phyloP scores from a whole-genome alignment of 2,888 invertebrate genomes.

The Latrodectus elegans region DNA sequence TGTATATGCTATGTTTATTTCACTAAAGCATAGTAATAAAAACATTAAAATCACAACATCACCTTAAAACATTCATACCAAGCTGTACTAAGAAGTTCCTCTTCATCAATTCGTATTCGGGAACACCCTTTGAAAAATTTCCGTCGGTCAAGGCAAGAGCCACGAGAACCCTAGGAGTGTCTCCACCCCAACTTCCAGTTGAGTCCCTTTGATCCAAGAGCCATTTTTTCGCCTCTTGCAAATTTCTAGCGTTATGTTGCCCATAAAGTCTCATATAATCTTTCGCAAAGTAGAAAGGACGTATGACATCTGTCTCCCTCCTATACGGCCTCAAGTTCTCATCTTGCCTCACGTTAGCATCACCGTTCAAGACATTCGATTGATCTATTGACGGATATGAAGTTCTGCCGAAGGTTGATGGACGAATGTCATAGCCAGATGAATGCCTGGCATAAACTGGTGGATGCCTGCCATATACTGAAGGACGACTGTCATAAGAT shows the following conservation, averaged over 20 bases:
- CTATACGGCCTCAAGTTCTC: not conserved
- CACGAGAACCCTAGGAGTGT: constrained; percentile 45
- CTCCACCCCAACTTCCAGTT: constrained; percentile 17
- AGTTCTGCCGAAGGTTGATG: no score
- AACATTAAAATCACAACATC: not conserved
- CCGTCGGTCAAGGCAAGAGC: constrained; percentile 28
- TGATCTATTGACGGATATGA: no score
- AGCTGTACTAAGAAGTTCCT: constrained; percentile 28
- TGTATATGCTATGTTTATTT: no score
- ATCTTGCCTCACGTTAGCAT: not conserved
- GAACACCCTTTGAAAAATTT: constrained; percentile 7
- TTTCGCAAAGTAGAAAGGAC: constrained; percentile 20
- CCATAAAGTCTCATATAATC: constrained; percentile 7
- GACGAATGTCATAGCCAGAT: no score
- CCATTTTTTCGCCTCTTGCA: constrained; percentile 4
- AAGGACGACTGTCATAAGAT: no score
- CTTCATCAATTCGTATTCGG: constrained; percentile 28
- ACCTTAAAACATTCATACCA: constrained; percentile 38
- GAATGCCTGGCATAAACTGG: no score
- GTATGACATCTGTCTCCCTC: not conserved
- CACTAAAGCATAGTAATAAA: no score
- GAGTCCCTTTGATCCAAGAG: constrained; percentile 1
- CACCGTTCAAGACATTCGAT: no score
- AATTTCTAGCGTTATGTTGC: not conserved
- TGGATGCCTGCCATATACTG: no score